Conservation (phyloP, 2,113 vertebrate species). For the Phoenicopterus ruber region DNA sequence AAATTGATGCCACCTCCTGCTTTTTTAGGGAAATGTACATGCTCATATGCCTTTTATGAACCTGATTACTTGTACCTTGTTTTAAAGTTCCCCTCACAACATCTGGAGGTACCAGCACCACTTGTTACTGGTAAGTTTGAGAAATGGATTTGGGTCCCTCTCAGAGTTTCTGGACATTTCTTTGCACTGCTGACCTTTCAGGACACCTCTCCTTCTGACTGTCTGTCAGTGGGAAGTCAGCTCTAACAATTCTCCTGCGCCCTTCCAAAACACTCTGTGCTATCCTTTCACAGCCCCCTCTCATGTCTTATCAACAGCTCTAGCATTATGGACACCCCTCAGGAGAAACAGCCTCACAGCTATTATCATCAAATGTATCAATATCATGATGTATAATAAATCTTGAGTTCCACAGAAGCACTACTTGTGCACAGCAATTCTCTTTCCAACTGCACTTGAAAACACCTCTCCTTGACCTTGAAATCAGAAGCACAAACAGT, state of each 20-base stretch:
- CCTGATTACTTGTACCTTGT: background rate
- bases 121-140: background rate
- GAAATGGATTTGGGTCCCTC: background rate
- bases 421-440: background rate
- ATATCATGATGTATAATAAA: background rate
- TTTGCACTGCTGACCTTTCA: background rate
- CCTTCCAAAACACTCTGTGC: background rate
- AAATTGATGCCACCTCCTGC: background rate
- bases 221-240: background rate
- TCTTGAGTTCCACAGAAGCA: background rate
- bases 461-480: background rate
- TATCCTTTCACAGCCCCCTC: background rate
- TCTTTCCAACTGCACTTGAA: background rate
- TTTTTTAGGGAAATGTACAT: background rate
- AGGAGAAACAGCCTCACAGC: background rate
- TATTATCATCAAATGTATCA: background rate
- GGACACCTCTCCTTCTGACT: background rate
- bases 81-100: background rate
- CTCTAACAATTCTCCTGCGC: background rate
- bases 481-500: background rate
- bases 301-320: background rate
- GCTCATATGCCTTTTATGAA: rapidly evolving
- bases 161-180: background rate
- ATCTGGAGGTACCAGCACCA: background rate
- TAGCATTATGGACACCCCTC: background rate